A percentile compares a stretch with the other conserved stretches of the same genome.
Conservation (phyloP, 2,113 vertebrate genomes). For the Hippocampus abdominalis region DNA sequence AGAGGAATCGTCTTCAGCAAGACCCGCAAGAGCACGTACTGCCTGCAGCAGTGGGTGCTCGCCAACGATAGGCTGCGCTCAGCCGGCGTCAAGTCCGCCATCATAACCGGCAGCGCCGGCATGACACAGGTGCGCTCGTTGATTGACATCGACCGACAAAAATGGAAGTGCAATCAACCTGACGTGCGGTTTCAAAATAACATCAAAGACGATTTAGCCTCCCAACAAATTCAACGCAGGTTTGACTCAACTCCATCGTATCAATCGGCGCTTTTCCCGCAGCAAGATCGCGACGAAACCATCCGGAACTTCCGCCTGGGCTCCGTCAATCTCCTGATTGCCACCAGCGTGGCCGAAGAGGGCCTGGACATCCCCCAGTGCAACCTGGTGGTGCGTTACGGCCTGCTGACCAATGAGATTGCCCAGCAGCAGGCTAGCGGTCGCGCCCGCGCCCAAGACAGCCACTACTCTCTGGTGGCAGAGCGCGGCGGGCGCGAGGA, state of each 20-base stretch:
- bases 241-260: background rate
- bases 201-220: background rate
- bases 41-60: slow-evolving; percentile 81
- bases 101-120: slow-evolving; percentile 79
- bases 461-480: slow-evolving; percentile 84
- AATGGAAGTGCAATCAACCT: background rate
- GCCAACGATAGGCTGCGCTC: slow-evolving; percentile 45
- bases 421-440: slow-evolving; percentile 89
- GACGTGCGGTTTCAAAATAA: background rate
- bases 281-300: slow-evolving; percentile 76
- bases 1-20: slow-evolving; percentile 82
- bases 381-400: slow-evolving; percentile 87
- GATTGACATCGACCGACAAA: background rate
- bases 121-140: slow-evolving; percentile 84
- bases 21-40: slow-evolving; percentile 78
- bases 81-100: slow-evolving; percentile 65
- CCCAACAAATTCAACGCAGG: too few relatives aligned
- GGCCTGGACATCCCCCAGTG: slow-evolving; percentile 88
- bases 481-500: slow-evolving; percentile 74
- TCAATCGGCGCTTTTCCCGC: background rate
- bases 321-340: slow-evolving; percentile 83
- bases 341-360: slow-evolving; percentile 90
- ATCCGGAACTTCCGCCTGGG: slow-evolving; percentile 78
- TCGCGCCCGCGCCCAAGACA: slow-evolving; percentile 79
- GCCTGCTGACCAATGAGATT: slow-evolving; percentile 91